Evolutionary conservation across 2,888 invertebrate genomes (phyloP).

Genomic region (Melieria omissa): DNA sequence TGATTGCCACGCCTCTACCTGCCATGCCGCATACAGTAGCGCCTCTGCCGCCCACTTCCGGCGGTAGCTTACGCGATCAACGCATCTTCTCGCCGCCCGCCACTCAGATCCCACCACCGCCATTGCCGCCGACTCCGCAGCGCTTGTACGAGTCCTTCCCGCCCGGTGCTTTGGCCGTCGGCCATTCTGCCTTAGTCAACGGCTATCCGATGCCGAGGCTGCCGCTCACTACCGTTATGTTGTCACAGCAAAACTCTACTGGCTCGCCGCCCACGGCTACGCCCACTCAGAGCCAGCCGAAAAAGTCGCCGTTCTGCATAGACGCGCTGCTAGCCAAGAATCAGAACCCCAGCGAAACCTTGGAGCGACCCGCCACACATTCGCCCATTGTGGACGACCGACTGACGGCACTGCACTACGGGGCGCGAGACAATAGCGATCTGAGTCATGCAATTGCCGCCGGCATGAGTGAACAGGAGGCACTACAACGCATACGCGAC

Average conservation of each 20-base stretch:
- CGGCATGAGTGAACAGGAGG: slow-evolving; percentile 64
- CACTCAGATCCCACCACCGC: slow-evolving; percentile 25
- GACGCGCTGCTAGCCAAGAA: slow-evolving; percentile 84
- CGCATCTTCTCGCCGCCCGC: slow-evolving; percentile 44
- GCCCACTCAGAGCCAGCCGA: slow-evolving; percentile 50
- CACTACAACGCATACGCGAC: slow-evolving; percentile 63
- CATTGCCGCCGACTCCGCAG: slow-evolving; percentile 7
- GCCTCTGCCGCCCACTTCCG: slow-evolving; percentile 18
- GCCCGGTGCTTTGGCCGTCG: slow-evolving; percentile 44
- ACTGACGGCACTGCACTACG: slow-evolving; percentile 54
- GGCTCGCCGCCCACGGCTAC: slow-evolving; percentile 24
- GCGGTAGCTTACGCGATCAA: slow-evolving; percentile 47
- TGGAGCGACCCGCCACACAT: slow-evolving; percentile 15
- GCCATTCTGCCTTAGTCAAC: slow-evolving; percentile 48
- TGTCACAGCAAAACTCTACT: slow-evolving; percentile 39
- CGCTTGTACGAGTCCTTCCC: slow-evolving; percentile 38
- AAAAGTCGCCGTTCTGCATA: slow-evolving; percentile 87
- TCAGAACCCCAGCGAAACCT: slow-evolving; percentile 56
- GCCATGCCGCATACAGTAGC: slow-evolving; percentile 40
- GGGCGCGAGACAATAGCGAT: slow-evolving; percentile 53
- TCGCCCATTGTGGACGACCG: slow-evolving; percentile 52
- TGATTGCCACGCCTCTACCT: slow-evolving; percentile 53
- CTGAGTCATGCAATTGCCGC: slow-evolving; percentile 53
- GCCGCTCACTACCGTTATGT: slow-evolving; percentile 53
- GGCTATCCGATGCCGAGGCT: slow-evolving; percentile 57